These are phyloP conservation scores for Puffinus mauretanicus DNA, from an alignment of 2,113 vertebrate species.

Conservation along the genomic window DNA sequence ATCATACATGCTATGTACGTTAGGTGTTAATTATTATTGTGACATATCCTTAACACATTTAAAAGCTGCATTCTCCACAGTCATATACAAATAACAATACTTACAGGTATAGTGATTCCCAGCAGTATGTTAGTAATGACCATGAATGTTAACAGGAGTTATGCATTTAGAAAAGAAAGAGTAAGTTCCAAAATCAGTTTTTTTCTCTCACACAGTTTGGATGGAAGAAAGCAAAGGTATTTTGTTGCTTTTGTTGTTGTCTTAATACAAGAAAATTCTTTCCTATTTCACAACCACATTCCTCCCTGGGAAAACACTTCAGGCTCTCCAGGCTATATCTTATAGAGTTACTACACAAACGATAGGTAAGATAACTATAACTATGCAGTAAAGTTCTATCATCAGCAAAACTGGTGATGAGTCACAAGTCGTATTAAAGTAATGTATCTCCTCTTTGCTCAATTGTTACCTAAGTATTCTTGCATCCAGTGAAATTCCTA, in stretches of 20 bases:
- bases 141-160: slow-evolving; percentile 49
- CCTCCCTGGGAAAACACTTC: background rate
- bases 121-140: slow-evolving; percentile 54
- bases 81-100: slow-evolving; percentile 2
- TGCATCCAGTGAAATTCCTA: background rate
- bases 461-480: background rate
- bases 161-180: slow-evolving; percentile 28
- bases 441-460: background rate
- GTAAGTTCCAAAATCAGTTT: slow-evolving; percentile 36
- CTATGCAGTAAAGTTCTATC: background rate
- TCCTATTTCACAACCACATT: background rate
- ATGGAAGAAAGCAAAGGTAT: slow-evolving; percentile 36
- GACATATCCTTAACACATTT: background rate
- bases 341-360: slow-evolving; percentile 16
- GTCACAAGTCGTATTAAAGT: background rate
- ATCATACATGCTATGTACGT: background rate
- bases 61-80: slow-evolving; percentile 12
- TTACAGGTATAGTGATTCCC: slow-evolving; percentile 42
- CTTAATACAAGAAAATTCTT: background rate
- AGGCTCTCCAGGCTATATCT: background rate
- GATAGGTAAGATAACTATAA: background rate
- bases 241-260: background rate
- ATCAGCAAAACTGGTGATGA: background rate
- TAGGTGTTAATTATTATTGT: background rate
- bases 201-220: slow-evolving; percentile 31